Evolutionary conservation across 2,888 invertebrate genomes (phyloP).

Genomic region (Therioaphis trifolii): DNA sequence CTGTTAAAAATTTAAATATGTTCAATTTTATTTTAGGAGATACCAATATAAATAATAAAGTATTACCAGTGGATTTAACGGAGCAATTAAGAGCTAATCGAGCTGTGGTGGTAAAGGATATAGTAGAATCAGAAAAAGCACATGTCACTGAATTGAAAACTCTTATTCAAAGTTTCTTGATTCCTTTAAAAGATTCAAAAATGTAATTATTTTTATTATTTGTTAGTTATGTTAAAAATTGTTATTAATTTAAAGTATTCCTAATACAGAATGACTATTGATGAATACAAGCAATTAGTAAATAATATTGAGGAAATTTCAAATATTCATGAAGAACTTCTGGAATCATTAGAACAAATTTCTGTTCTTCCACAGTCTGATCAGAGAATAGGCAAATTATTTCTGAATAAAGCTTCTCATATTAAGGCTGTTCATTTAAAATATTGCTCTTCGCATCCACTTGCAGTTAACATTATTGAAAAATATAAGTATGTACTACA

Average conservation of each 20-base stretch:
- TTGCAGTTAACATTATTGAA: slow-evolving; percentile 92
- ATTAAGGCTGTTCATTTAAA: slow-evolving; percentile 86
- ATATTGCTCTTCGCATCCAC: slow-evolving; percentile 94
- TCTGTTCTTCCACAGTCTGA: slow-evolving; percentile 78
- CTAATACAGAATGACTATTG: slow-evolving; percentile 78
- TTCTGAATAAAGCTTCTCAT: slow-evolving; percentile 84
- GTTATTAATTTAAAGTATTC: background rate
- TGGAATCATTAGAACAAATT: slow-evolving; percentile 83
- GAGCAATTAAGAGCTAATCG: slow-evolving; percentile 79
- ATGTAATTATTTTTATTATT: slow-evolving; percentile 76
- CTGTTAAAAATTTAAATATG: background rate
- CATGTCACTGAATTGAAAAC: slow-evolving; percentile 91
- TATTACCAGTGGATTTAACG: slow-evolving; percentile 65
- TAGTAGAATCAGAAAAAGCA: slow-evolving; percentile 91
- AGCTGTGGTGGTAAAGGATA: slow-evolving; percentile 86
- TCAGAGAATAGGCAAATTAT: slow-evolving; percentile 90
- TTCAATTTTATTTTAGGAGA: slow-evolving; percentile 57
- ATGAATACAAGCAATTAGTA: slow-evolving; percentile 87
- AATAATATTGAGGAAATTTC: slow-evolving; percentile 91
- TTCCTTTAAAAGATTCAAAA: slow-evolving; percentile 86
- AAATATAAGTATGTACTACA: slow-evolving; percentile 82
- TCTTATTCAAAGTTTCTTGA: slow-evolving; percentile 84
- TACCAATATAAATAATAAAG: slow-evolving; percentile 4
- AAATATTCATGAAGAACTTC: slow-evolving; percentile 84
- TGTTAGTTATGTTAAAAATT: slow-evolving; percentile 7